phyloP scores from a whole-genome alignment of 2,888 invertebrate species.

The Sisyra terminalis region DNA sequence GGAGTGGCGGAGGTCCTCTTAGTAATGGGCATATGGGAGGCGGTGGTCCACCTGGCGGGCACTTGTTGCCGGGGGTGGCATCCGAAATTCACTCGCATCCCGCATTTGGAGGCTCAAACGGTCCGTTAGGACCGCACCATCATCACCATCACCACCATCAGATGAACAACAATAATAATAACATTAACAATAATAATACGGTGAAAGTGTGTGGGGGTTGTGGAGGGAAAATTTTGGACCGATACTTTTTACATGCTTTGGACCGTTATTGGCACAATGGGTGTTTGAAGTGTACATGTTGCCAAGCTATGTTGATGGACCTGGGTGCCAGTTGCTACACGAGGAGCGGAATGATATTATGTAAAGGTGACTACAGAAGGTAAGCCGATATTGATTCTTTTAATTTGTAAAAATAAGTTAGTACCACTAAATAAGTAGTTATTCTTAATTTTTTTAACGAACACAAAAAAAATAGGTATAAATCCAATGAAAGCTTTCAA shows the following conservation, averaged over 20 bases:
- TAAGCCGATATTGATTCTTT: constrained; percentile 30
- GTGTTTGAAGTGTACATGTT: constrained; percentile 87
- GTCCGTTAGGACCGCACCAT: constrained; percentile 30
- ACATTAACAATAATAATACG: constrained; percentile 38
- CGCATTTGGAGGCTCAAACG: constrained; percentile 29
- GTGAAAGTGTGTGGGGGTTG: constrained; percentile 81
- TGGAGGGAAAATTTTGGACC: constrained; percentile 80
- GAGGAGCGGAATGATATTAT: constrained; percentile 85
- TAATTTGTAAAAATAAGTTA: not conserved
- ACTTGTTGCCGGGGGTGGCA: constrained; percentile 15
- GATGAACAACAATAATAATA: constrained; percentile 26
- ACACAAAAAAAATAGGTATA: too few relatives aligned
- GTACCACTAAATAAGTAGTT: too few relatives aligned
- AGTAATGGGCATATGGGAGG: constrained; percentile 21
- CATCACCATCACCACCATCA: constrained; percentile 37
- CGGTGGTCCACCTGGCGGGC: constrained; percentile 18
- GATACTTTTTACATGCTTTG: constrained; percentile 80
- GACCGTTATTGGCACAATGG: constrained; percentile 94
- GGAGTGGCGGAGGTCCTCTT: constrained; percentile 18
- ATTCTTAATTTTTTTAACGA: too few relatives aligned
- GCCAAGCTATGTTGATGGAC: constrained; percentile 77
- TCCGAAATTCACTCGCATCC: constrained; percentile 25
- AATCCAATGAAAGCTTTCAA: too few relatives aligned
- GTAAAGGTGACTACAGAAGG: constrained; percentile 92
- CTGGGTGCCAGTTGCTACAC: constrained; percentile 85